Evolutionary conservation across 1,140 invertebrate genomes (phyloP), one percentile per base, ranked within the genome.

Genomic region (Polyergus mexicanus): DNA sequence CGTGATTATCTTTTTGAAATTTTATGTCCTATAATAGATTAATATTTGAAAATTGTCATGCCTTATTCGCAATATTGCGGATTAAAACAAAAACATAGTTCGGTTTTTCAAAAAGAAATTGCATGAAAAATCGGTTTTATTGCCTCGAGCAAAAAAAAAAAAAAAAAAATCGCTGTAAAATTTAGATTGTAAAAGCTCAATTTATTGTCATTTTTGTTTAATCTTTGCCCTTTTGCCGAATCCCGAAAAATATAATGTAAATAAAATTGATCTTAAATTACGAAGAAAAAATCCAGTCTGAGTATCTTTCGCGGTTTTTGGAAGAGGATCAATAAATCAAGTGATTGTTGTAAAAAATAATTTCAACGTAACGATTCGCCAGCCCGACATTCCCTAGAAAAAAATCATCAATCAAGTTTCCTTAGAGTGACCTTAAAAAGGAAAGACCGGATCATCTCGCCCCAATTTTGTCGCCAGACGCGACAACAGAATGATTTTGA

Each of bases 41-140:
- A 81, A 90, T 88, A 86, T 86, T 84, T 10, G 19, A 16, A 58
- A 66, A 88, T 77, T 89, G 74, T 75, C 78, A 60, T n/a, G 28
- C 22, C n/a, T 62, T 32, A 13, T 28, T 62, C 28, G 5, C 3
- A 8, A 1, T 35, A 19, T 28, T 38, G 16, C 28, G 7, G 4
- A 76, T 87, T 87, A 76, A 56, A 88, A 25, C 22, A n/a, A 22
- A 13, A 28, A 51, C n/a, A 25, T 69, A 76, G 13, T 19, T 69
- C 13, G 11, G 6, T 25, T 35, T 86, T 85, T 38, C 13, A 2
- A 28, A 54, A 7, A 35, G 3, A 74, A 56, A n/a, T 47, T 16
- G 8, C 1, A 3, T 16, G 63, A 16, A 62, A 76, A 76, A 85
- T 54, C n/a, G 3, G 4, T 69, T 25, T 1, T 11, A 11, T n/a